Percentiles rank a stretch among this genome's conserved stretches.
Evolutionary conservation across 2,113 vertebrate species (phyloP).

Genomic region (Tyto alba): DNA sequence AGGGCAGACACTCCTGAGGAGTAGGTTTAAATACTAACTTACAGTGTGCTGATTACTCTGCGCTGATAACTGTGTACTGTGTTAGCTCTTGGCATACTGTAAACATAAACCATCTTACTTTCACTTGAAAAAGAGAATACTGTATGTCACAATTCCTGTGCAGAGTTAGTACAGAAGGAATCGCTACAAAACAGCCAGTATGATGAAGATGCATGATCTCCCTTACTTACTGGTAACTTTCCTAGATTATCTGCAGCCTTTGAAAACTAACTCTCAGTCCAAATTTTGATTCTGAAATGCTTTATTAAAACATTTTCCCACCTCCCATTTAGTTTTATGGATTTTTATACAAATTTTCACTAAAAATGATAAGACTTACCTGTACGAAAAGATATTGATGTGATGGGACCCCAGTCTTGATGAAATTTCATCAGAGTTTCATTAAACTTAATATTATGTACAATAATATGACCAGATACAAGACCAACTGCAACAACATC

Average conservation of each 20-base stretch:
- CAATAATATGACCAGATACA: constrained; percentile 83
- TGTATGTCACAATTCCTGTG: background rate
- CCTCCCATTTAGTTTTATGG: background rate
- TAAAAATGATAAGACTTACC: constrained; percentile 67
- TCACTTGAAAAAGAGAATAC: background rate
- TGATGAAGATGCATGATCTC: background rate
- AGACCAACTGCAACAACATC: constrained; percentile 90
- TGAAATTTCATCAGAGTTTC: constrained; percentile 93
- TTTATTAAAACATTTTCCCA: background rate
- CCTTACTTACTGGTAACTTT: background rate
- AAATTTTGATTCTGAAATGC: background rate
- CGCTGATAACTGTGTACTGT: background rate
- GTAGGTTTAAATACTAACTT: background rate
- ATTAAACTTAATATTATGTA: constrained; percentile 93
- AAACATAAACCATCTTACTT: background rate
- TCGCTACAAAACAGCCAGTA: background rate
- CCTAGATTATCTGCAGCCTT: background rate
- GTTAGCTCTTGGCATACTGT: background rate
- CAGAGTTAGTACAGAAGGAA: background rate
- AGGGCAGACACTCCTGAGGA: background rate
- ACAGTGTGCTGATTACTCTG: background rate
- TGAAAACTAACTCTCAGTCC: background rate
- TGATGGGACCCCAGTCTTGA: constrained; percentile 97
- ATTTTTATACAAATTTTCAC: background rate
- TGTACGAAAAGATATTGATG: constrained; percentile 90